Conservation (phyloP, 2,113 vertebrate species). For the Thymallus thymallus region DNA sequence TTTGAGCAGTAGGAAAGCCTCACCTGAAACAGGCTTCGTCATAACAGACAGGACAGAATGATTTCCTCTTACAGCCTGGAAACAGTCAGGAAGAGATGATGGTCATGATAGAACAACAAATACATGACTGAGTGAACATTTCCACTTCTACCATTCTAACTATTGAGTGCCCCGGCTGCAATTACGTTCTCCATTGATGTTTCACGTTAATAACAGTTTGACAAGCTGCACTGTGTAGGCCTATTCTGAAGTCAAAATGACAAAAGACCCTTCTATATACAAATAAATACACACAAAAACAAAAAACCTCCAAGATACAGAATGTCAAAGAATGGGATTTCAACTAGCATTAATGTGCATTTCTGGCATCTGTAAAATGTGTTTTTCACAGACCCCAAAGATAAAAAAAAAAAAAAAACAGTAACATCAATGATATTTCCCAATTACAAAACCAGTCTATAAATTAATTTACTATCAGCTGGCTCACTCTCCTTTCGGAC, state of each 20-base stretch:
- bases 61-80: conserved; percentile 10
- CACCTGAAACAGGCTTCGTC: conserved; percentile 17
- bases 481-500: background rate
- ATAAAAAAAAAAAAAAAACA: too few relatives aligned
- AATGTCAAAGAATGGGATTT: background rate
- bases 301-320: background rate
- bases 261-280: background rate
- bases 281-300: background rate
- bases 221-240: background rate
- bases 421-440: background rate
- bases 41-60: conserved; percentile 7
- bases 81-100: conserved; percentile 12
- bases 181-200: background rate
- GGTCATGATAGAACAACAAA: background rate
- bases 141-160: background rate
- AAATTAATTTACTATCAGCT: too few relatives aligned
- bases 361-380: too few relatives aligned
- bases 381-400: too few relatives aligned
- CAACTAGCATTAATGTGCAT: background rate
- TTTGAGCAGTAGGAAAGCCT: background rate
- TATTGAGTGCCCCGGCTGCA: background rate
- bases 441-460: background rate
- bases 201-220: background rate
- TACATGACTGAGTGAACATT: background rate
- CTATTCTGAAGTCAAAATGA: too few relatives aligned